These are phyloP conservation scores for Dromas ardeola DNA, from an alignment of 2,113 vertebrate species.

Conservation along the genomic window DNA sequence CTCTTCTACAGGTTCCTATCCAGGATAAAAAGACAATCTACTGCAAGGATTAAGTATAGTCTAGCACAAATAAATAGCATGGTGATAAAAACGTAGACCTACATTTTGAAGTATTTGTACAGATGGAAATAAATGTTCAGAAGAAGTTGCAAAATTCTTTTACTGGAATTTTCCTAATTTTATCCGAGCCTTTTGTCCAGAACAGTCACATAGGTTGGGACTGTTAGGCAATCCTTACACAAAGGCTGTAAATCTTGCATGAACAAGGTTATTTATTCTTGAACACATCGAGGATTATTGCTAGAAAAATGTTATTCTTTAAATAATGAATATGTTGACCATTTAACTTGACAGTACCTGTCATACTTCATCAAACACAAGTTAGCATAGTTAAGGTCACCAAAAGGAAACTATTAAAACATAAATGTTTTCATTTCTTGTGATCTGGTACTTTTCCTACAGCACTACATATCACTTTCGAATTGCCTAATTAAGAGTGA, in stretches of 20 bases:
- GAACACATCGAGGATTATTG: neutral
- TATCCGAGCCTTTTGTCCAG: neutral
- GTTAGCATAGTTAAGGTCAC: conserved; percentile 39
- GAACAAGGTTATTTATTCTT: neutral
- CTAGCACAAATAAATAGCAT: neutral
- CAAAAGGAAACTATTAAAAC: conserved; percentile 61
- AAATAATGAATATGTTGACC: conserved; percentile 40
- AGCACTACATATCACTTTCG: neutral
- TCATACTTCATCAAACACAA: conserved; percentile 48
- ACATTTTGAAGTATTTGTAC: neutral
- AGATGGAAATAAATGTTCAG: neutral
- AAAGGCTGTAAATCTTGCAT: neutral
- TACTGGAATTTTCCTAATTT: neutral
- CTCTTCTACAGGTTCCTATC: neutral
- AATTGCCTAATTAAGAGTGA: conserved; percentile 51
- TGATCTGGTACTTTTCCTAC: conserved; percentile 51
- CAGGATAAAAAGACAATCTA: neutral
- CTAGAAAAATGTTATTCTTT: conserved; percentile 37
- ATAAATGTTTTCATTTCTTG: conserved; percentile 60
- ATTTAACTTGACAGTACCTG: conserved; percentile 34
- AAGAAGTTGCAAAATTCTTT: neutral
- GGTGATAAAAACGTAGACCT: neutral
- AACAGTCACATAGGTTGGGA: neutral
- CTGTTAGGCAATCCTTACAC: neutral
- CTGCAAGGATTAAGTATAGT: neutral